A percentile compares a stretch with the other conserved stretches of the same genome.
Evolutionary conservation across 1,140 invertebrate species (phyloP).

Genomic region (Contarinia nasturtii): DNA sequence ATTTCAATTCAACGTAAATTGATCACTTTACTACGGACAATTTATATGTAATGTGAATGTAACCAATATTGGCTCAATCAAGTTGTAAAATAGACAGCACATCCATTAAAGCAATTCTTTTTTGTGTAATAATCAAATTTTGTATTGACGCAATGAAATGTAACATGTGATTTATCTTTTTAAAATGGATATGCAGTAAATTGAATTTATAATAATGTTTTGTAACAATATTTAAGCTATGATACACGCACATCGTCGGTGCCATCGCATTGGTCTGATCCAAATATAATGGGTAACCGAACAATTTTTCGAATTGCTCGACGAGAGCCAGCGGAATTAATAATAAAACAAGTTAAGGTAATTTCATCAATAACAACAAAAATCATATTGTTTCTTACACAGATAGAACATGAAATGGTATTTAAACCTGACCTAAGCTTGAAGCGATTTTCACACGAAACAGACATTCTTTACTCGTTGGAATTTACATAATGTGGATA

Average conservation of each 20-base stretch:
- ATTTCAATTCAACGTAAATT: background rate
- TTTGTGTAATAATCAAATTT: too few relatives aligned
- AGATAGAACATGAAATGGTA: background rate
- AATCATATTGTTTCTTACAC: background rate
- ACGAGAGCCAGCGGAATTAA: slow-evolving; percentile 30
- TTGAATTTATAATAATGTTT: too few relatives aligned
- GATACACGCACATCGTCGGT: slow-evolving; percentile 26
- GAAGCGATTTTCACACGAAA: too few relatives aligned
- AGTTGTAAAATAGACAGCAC: background rate
- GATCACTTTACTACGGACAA: background rate
- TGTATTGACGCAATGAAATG: too few relatives aligned
- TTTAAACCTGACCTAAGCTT: background rate
- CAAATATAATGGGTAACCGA: slow-evolving; percentile 28
- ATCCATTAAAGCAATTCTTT: too few relatives aligned
- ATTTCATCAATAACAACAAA: slow-evolving; percentile 1
- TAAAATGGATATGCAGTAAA: too few relatives aligned
- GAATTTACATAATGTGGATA: background rate
- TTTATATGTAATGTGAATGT: background rate
- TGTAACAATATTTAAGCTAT: slow-evolving; percentile 25
- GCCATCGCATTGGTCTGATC: slow-evolving; percentile 29
- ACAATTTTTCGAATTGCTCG: slow-evolving; percentile 31
- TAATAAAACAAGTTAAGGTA: slow-evolving; percentile 23
- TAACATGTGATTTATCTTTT: too few relatives aligned
- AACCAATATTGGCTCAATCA: background rate
- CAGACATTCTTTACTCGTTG: background rate